Conservation (phyloP, 2,797 vertebrate genomes). For the Rhinella marina region DNA sequence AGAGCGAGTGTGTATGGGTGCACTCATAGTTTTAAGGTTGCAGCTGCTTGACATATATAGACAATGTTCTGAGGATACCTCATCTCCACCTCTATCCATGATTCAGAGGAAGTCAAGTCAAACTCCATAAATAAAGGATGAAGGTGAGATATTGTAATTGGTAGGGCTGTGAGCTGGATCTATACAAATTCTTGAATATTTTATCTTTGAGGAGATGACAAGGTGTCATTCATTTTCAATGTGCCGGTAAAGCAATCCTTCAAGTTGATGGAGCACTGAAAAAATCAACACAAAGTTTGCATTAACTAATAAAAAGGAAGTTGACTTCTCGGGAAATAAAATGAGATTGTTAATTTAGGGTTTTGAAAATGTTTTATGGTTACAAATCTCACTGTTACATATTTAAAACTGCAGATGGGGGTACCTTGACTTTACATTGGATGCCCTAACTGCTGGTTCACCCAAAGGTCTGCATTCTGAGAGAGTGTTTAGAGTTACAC, state of each 20-base stretch:
- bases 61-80: neutral
- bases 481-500: neutral
- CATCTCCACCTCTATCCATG: neutral
- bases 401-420: neutral
- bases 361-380: neutral
- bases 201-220: constrained; percentile 27
- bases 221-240: constrained; percentile 43
- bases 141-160: constrained; percentile 36
- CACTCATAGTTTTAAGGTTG: neutral
- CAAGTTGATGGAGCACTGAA: constrained; percentile 10
- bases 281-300: constrained; percentile 29
- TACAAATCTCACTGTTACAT: neutral
- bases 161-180: neutral
- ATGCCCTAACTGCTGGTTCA: neutral
- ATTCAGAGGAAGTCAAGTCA: neutral
- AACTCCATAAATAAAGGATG: constrained; percentile 45
- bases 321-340: neutral
- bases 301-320: neutral
- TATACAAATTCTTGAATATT: constrained; percentile 44
- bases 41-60: neutral
- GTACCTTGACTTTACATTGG: neutral
- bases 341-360: neutral
- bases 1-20: neutral
- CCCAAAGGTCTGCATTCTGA: neutral
- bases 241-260: constrained; percentile 29